Conservation (phyloP, 35 echinoderm and acorn worm species). For the Holothuria glaberrima region DNA sequence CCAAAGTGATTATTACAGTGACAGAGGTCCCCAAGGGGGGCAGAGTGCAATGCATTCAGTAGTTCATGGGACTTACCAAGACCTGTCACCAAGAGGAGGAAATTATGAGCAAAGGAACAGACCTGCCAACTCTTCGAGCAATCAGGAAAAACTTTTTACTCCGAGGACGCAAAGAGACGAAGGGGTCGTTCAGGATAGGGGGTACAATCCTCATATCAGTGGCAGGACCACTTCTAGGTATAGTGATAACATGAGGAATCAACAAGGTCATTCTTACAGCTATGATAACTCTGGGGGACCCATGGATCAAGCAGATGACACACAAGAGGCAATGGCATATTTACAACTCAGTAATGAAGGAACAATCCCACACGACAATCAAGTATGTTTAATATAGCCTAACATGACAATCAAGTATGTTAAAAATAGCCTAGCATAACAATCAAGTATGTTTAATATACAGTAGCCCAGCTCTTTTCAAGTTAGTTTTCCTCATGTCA, state of each 20-base stretch:
- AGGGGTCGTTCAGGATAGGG: neutral
- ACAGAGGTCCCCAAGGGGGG: neutral
- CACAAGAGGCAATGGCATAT: constrained; percentile 21
- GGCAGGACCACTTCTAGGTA: neutral
- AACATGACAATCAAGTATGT: neutral
- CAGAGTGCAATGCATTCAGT: neutral
- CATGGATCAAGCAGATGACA: neutral
- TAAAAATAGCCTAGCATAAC: neutral
- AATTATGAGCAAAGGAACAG: neutral
- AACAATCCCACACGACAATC: neutral
- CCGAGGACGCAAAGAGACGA: neutral
- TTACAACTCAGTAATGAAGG: constrained; percentile 27
- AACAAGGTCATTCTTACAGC: no score
- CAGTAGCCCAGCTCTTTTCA: no score
- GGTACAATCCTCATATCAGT: neutral
- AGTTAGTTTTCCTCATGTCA: no score
- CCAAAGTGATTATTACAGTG: neutral
- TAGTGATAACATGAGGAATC: no score
- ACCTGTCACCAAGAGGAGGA: neutral
- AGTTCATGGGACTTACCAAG: neutral
- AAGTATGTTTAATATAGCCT: no score
- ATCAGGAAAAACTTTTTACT: neutral
- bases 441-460: no score
- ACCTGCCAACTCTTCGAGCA: neutral
- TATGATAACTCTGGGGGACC: no score